Evolutionary conservation across 2,797 vertebrate genomes (phyloP).

Genomic region (Myotis findleyi): DNA sequence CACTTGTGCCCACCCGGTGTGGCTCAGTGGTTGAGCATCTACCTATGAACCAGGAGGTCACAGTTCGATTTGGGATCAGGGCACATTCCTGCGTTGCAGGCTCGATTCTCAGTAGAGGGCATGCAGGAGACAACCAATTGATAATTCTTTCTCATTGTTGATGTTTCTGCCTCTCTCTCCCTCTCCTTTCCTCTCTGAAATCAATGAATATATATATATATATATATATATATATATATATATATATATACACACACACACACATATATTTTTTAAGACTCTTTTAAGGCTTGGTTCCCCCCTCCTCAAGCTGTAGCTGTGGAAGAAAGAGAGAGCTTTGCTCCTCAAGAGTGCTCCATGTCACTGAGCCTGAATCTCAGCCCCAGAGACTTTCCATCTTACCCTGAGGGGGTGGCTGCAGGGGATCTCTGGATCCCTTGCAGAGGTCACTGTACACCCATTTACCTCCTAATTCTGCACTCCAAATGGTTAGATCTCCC

Average conservation of each 20-base stretch:
- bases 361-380: background rate
- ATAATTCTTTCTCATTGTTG: background rate
- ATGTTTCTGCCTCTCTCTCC: background rate
- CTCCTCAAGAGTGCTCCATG: background rate
- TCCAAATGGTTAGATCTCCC: background rate
- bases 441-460: background rate
- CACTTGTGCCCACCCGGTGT: background rate
- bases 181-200: background rate
- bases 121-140: background rate
- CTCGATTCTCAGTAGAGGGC: background rate
- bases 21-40: background rate
- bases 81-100: background rate
- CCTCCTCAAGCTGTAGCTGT: background rate
- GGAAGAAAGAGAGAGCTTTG: background rate
- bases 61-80: background rate
- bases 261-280: too few species aligned
- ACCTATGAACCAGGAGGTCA: background rate
- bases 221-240: too few species aligned
- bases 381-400: background rate
- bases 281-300: background rate
- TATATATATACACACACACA: too few species aligned
- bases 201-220: background rate
- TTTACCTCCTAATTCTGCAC: background rate
- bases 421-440: background rate
- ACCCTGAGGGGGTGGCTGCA: background rate